phyloP scores from a whole-genome alignment of 2,113 vertebrate species.

The Sigmodon hispidus region DNA sequence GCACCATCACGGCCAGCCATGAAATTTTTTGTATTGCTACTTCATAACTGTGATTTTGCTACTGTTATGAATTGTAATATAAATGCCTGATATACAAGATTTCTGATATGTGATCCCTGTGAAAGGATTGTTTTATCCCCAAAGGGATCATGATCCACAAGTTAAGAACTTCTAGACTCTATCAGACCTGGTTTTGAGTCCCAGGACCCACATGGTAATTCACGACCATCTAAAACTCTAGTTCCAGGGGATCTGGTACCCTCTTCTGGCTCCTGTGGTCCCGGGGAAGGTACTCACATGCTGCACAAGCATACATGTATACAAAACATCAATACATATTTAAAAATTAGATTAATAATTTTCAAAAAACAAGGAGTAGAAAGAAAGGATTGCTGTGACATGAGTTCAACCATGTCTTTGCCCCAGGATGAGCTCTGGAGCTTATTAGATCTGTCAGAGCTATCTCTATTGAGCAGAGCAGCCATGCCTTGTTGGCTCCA shows the following conservation, averaged over 20 bases:
- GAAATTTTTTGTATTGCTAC: neutral
- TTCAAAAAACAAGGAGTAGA: neutral
- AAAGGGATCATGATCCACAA: neutral
- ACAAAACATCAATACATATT: neutral
- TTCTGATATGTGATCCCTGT: neutral
- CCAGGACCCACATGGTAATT: neutral
- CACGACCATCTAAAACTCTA: neutral
- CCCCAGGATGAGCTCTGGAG: neutral
- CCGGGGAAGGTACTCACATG: neutral
- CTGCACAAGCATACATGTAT: too few species aligned
- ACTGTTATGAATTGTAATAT: neutral
- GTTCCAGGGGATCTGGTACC: neutral
- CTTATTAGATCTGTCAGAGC: neutral
- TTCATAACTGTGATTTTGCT: neutral
- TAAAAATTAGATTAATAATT: neutral
- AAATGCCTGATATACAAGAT: neutral
- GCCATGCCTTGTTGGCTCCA: neutral
- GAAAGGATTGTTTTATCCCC: neutral
- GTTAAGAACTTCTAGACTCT: neutral
- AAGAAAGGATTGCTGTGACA: neutral
- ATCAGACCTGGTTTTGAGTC: neutral
- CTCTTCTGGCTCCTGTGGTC: neutral
- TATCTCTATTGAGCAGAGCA: neutral
- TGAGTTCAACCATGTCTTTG: too few species aligned
- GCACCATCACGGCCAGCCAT: neutral